phyloP scores from a whole-genome alignment of 2,113 vertebrate species.

The Alethe castanea region DNA sequence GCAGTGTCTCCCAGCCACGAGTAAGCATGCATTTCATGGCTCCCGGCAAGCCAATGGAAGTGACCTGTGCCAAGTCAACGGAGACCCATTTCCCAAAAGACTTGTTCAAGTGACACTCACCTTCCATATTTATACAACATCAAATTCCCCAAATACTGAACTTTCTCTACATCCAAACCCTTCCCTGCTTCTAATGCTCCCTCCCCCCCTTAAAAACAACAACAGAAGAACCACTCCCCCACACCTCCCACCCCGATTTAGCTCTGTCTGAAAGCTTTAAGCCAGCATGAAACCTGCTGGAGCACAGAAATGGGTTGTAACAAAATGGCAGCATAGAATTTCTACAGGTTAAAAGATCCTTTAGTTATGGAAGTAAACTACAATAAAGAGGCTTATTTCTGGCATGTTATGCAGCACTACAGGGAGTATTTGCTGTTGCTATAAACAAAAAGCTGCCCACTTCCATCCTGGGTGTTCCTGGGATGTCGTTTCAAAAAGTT shows the following conservation, averaged over 20 bases:
- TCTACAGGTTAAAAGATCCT: conserved; percentile 20
- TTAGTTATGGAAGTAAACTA: conserved; percentile 36
- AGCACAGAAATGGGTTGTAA: background rate
- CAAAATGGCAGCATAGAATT: conserved; percentile 6
- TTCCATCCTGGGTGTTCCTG: conserved; percentile 54
- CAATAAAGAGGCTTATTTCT: conserved; percentile 47
- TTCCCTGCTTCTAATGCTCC: conserved; percentile 6
- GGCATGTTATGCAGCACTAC: conserved; percentile 43
- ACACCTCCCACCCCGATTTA: background rate
- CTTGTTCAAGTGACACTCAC: conserved; percentile 39
- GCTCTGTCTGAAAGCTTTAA: background rate
- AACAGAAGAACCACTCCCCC: background rate
- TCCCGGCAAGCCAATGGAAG: background rate
- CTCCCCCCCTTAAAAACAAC: background rate
- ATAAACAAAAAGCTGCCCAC: conserved; percentile 56
- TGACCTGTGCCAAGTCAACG: background rate
- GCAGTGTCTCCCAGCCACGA: conserved; percentile 46
- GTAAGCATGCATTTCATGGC: conserved; percentile 55
- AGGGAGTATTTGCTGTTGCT: conserved; percentile 60
- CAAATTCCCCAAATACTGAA: conserved; percentile 20
- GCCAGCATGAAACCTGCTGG: conserved; percentile 15
- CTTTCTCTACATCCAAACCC: conserved; percentile 10
- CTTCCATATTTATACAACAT: conserved; percentile 45
- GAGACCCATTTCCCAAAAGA: conserved; percentile 2
- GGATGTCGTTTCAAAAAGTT: conserved; percentile 17